Conservation (phyloP, 92 coral and sea anemone species). For the Siderastrea radians region DNA sequence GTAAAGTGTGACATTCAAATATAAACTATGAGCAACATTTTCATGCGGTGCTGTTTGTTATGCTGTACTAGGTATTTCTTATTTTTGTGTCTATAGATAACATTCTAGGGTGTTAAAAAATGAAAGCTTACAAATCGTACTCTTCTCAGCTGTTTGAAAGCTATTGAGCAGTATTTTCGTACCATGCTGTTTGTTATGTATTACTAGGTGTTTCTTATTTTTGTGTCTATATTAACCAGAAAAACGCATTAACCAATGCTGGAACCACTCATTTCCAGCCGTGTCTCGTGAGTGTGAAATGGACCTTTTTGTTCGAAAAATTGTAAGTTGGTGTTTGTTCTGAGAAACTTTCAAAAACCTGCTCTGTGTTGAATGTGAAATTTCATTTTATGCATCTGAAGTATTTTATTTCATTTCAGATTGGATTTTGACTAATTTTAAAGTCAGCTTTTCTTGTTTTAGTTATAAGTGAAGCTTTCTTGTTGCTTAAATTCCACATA, state of each 20-base stretch:
- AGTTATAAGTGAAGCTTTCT: not conserved
- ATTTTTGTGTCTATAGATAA: too few species aligned
- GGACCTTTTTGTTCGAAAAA: not conserved
- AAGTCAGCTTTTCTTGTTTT: not conserved
- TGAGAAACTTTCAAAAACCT: not conserved
- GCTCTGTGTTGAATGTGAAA: not conserved
- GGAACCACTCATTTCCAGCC: not conserved
- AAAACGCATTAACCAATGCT: conserved; percentile 3
- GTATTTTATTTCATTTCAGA: not conserved
- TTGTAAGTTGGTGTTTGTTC: not conserved
- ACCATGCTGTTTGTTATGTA: too few species aligned
- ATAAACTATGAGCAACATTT: too few species aligned
- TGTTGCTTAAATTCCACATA: not conserved
- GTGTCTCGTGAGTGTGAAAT: not conserved
- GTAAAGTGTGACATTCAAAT: too few species aligned
- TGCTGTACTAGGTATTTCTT: too few species aligned
- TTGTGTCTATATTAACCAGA: not conserved
- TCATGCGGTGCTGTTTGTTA: too few species aligned
- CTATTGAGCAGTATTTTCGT: too few species aligned
- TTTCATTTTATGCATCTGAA: not conserved
- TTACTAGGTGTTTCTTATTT: too few species aligned
- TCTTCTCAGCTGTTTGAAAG: too few species aligned
- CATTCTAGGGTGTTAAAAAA: too few species aligned
- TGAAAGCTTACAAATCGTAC: too few species aligned
- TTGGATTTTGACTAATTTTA: not conserved